Evolutionary conservation across 2,888 invertebrate species (phyloP), one percentile per base, ranked within the genome.

Genomic region (Coelogynopora nodosa): DNA sequence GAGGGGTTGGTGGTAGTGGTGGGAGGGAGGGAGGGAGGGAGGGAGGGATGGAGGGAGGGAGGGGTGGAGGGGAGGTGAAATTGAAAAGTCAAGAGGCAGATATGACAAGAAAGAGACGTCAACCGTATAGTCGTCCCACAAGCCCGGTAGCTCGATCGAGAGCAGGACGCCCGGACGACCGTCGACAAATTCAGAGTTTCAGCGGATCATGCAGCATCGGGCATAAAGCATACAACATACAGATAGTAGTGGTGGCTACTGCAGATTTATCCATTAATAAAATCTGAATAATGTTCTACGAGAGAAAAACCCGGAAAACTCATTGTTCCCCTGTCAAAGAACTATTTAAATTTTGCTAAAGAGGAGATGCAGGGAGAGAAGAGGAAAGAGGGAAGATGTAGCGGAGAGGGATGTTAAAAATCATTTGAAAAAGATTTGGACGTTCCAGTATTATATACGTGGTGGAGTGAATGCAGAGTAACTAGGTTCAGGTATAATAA

Each of bases 211-310:
- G 49, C 5, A 49, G 49, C 49, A 49, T 5, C 18, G 49, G 49
- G 49, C 49, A 49, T 49, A 49, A 49, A 49, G 49, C 5, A 18
- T 13, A 49, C 5, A 49, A 5, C 10, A 18, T 18, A 49, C 5
- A 49, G 49, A 49, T 49, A 18, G 49, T 18, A 18, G 49, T 5
- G 18, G 49, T 5, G n/a, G n/a, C n/a, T n/a, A n/a, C n/a, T 49
- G 74, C 74, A 74, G 27, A 74, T 74, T 5, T 74, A 74, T 74
- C 74, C 74, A 74, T 74, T 74, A 74, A 74, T 74, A 74, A 74
- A 74, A 74, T 10, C 74, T 74, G 74, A 74, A 74, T 74, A 74
- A 74, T 74, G 74, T 74, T 74, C 2, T 26, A 23, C 74, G n/a
- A 2, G 74, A 74, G 74, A 74, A 74, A 74, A 23, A 74, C 74